phyloP scores from a whole-genome alignment of 2,113 vertebrate species.

The Lipophrys pholis region DNA sequence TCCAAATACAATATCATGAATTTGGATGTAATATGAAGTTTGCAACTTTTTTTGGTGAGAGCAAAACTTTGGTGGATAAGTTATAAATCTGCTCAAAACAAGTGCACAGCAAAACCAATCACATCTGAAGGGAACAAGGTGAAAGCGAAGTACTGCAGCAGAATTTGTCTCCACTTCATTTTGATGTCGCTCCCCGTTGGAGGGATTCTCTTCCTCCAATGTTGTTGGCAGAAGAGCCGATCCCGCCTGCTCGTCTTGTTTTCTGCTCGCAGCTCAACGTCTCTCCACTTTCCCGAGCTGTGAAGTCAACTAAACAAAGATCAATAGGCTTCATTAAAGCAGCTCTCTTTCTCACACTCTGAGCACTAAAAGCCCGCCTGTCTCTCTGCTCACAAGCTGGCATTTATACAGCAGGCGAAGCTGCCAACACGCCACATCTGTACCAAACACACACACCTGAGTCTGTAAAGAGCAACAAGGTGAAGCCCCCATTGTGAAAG shows the following conservation, averaged over 20 bases:
- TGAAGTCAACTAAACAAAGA: constrained; percentile 39
- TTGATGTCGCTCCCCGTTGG: background rate
- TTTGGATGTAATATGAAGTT: too few species aligned
- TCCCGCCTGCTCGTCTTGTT: constrained; percentile 1
- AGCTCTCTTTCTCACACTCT: constrained; percentile 30
- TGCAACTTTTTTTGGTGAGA: too few species aligned
- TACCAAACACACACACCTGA: constrained; percentile 36
- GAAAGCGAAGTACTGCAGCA: constrained; percentile 16
- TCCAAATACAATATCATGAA: too few species aligned
- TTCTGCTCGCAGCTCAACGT: constrained; percentile 9
- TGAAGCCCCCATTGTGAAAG: constrained; percentile 14
- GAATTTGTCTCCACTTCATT: background rate
- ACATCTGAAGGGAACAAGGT: background rate
- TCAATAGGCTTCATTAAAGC: constrained; percentile 54
- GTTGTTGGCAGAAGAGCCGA: constrained; percentile 23
- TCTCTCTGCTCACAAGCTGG: constrained; percentile 58
- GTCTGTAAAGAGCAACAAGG: constrained; percentile 27
- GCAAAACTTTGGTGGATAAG: too few species aligned
- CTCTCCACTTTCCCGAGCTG: constrained; percentile 18
- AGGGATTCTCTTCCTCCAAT: background rate
- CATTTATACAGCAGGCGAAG: constrained; percentile 67
- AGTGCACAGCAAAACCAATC: background rate
- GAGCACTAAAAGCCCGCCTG: constrained; percentile 51
- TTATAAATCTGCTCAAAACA: background rate
- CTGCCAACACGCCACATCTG: constrained; percentile 48